Evolutionary conservation across 37 sponge, comb jelly and placozoan genomes (phyloP), one percentile per base, ranked within the genome.

Genomic region (Chondrilla cf. caribensis): DNA sequence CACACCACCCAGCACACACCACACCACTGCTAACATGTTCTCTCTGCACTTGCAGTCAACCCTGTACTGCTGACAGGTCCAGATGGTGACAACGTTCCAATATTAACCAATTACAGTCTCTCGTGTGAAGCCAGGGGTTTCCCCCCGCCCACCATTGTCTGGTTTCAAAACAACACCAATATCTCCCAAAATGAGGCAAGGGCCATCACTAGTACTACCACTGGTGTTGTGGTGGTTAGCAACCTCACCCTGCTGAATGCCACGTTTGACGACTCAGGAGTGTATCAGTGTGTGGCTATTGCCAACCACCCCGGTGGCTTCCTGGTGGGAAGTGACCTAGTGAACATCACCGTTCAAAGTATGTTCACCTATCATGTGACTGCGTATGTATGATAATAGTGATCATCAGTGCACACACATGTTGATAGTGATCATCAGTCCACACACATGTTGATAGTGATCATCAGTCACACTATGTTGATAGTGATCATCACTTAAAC

Each of bases 81-180:
- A 19, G 2, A 37, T 9, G 54, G 43, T 38, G 33, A 14, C 0
- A 80, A 85, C 68, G 81, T 83, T 19, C 78, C 77, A 3, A 37
- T 35, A 1, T 19, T 26, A 25, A 84, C 83, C 18, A 17, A 29
- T 7, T 32, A 58, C 19, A 54, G 35, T 8, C 36, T 90, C 29
- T 35, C 2, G 38, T 90, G 91, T 79, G 44, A 0, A 7, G 87
- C 75, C 9, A 54, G 33, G 79, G 87, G 91, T 15, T 83, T 79
- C 35, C 83, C 88, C 21, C 15, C 77, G 18, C 85, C 86, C 2
- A 58, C 43, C 41, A 83, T 87, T 26, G n/a, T 25, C 9, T 90
- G 90, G 90, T 70, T 37, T 41, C 90, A 92, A 54, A 88, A 88
- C 79, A 83, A 67, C 22, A 68, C 86, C 9, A 58, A 38, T 31